Conservation (phyloP, 2,113 vertebrate species). For the Apistogramma diplotaenia region DNA sequence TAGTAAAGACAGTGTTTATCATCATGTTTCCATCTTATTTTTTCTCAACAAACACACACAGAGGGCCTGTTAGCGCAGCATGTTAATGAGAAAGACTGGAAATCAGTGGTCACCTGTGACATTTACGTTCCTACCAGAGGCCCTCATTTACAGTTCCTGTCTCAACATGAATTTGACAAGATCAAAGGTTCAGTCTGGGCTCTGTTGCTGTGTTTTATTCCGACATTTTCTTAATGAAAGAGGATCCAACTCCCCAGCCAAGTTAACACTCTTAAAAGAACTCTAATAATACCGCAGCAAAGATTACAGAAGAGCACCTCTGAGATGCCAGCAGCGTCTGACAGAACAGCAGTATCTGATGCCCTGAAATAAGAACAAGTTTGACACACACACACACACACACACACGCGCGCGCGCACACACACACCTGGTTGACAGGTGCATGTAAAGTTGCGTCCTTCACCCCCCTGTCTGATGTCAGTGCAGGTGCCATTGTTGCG, state of each 20-base stretch:
- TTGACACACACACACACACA: slow-evolving; percentile 48
- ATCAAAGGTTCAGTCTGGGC: slow-evolving; percentile 8
- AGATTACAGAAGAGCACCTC: background rate
- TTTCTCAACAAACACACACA: background rate
- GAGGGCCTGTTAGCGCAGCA: slow-evolving; percentile 9
- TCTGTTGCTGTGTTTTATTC: background rate
- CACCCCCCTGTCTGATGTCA: slow-evolving; percentile 81
- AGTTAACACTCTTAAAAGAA: background rate
- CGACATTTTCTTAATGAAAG: background rate
- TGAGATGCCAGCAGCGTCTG: too few species aligned
- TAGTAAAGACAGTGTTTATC: background rate
- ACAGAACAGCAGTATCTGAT: background rate
- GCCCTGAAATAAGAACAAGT: background rate
- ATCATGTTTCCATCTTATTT: background rate
- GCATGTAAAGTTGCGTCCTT: slow-evolving; percentile 88
- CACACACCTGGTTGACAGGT: slow-evolving; percentile 87
- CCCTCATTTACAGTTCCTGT: background rate
- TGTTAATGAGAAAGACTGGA: background rate
- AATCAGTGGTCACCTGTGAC: slow-evolving; percentile 16
- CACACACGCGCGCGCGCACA: too few species aligned
- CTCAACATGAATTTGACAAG: too few species aligned
- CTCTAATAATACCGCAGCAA: background rate
- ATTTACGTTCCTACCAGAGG: slow-evolving; percentile 19
- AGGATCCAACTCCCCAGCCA: background rate
- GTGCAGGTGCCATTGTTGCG: slow-evolving; percentile 86